Evolutionary conservation across 2,113 vertebrate species (phyloP).

Genomic region (Brienomyrus brachyistius): DNA sequence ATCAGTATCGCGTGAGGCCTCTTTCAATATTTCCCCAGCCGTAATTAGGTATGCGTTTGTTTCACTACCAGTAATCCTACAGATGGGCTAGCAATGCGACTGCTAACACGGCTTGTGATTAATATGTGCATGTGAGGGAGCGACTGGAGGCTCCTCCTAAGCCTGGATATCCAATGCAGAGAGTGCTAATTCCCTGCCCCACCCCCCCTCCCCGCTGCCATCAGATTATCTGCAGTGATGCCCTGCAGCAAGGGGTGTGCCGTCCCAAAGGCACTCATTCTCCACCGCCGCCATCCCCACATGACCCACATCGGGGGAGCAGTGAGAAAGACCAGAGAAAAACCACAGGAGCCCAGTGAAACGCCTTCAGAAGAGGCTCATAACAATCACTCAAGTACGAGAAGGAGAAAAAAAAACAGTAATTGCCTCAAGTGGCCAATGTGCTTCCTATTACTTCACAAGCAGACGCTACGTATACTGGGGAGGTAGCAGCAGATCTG

Average conservation of each 20-base stretch:
- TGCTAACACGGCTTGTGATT: slow-evolving; percentile 15
- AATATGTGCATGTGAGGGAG: slow-evolving; percentile 2
- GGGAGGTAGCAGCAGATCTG: not conserved
- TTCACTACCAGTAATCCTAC: slow-evolving; percentile 7
- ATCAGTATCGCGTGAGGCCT: not conserved
- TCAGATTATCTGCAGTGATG: slow-evolving; percentile 15
- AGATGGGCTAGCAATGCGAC: slow-evolving; percentile 10
- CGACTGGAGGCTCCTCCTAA: not conserved
- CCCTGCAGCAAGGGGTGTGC: not conserved
- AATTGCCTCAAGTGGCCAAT: not conserved
- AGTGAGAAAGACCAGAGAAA: not conserved
- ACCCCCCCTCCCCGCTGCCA: not conserved
- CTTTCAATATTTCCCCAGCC: slow-evolving; percentile 12
- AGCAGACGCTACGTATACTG: not conserved
- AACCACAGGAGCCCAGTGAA: not conserved
- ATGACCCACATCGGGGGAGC: not conserved
- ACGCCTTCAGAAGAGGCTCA: not conserved
- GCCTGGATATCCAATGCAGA: slow-evolving; percentile 14
- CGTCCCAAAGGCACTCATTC: not conserved
- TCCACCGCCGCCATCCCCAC: not conserved
- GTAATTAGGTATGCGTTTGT: slow-evolving; percentile 17
- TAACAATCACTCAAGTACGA: not conserved
- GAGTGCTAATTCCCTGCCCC: slow-evolving; percentile 12
- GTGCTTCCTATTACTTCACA: not conserved
- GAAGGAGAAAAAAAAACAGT: not conserved